Evolutionary conservation across 2,113 vertebrate genomes (phyloP).

Genomic region (Syrmaticus mikado): DNA sequence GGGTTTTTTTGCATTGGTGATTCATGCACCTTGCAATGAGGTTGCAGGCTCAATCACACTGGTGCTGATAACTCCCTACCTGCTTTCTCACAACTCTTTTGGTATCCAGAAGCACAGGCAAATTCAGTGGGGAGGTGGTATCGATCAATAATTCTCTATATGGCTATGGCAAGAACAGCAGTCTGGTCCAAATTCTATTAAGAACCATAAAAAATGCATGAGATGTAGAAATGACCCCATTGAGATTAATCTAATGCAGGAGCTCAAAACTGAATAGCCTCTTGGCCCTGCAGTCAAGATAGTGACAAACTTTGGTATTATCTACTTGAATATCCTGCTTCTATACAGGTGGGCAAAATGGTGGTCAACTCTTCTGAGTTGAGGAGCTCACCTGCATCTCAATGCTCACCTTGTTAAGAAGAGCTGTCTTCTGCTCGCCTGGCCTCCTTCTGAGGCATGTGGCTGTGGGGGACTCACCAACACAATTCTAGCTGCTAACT

Average conservation of each 20-base stretch:
- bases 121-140: neutral
- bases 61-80: neutral
- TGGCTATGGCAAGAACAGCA: neutral
- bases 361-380: neutral
- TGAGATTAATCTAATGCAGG: neutral
- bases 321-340: neutral
- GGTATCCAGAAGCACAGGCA: neutral
- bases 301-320: accelerated
- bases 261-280: neutral
- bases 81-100: neutral
- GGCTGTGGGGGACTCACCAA: neutral
- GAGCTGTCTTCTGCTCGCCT: neutral
- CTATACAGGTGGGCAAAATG: neutral
- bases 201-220: neutral
- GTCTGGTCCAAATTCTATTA: neutral
- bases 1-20: neutral
- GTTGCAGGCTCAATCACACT: neutral
- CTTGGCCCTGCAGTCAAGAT: neutral
- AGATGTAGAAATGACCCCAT: neutral
- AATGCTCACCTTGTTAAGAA: neutral
- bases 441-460: neutral
- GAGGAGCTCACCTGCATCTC: neutral
- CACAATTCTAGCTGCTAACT: neutral
- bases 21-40: neutral
- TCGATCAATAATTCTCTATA: neutral